A percentile compares a stretch with the other conserved stretches of the same genome.
These are phyloP conservation scores for Dendrophyllia cribrosa DNA, from an alignment of 64 coral and sea anemone species.

Conservation along the genomic window DNA sequence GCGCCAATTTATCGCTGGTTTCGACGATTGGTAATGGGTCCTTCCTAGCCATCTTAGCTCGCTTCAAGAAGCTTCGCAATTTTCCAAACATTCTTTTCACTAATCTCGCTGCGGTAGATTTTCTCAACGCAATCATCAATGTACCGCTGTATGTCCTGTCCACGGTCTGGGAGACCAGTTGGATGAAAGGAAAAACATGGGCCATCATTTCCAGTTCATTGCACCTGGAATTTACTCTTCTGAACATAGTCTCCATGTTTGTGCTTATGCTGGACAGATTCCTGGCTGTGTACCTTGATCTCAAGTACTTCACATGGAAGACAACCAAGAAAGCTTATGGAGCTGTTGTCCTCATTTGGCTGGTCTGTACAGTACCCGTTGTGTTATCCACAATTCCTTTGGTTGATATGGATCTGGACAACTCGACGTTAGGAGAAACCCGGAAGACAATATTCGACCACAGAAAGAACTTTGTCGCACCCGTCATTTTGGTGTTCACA, in stretches of 20 bases:
- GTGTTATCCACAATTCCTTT: background rate
- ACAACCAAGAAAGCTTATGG: background rate
- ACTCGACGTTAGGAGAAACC: background rate
- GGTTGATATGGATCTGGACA: background rate
- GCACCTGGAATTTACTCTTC: background rate
- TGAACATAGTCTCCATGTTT: background rate
- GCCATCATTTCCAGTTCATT: background rate
- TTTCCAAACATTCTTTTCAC: background rate
- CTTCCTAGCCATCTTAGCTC: background rate
- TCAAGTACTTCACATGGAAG: slow-evolving; percentile 1
- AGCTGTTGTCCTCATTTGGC: background rate
- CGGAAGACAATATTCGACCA: background rate
- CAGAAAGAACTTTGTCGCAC: background rate
- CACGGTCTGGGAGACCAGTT: background rate
- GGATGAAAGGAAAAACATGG: background rate
- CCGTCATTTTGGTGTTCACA: background rate
- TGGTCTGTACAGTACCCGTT: background rate
- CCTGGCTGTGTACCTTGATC: background rate
- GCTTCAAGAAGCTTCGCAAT: background rate
- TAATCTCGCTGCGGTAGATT: background rate
- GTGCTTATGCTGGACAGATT: background rate
- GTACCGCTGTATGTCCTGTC: background rate
- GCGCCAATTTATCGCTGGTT: background rate
- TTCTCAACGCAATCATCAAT: background rate
- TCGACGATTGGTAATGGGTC: background rate